phyloP scores from a whole-genome alignment of 2,113 vertebrate genomes.

The Siniperca chuatsi region DNA sequence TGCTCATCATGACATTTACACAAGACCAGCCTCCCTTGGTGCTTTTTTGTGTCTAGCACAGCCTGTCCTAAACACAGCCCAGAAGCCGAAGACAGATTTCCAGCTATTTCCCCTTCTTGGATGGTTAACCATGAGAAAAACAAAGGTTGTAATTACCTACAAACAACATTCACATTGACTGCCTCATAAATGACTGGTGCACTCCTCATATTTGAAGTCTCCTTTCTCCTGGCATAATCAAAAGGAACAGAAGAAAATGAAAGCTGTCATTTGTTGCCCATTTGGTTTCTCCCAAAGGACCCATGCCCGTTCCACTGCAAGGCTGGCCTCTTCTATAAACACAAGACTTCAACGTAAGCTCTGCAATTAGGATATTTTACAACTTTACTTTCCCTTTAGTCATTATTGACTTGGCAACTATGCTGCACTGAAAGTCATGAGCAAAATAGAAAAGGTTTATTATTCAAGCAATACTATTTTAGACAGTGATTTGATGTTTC shows the following conservation, averaged over 20 bases:
- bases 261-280: conserved; percentile 59
- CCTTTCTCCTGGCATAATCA: conserved; percentile 38
- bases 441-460: conserved; percentile 8
- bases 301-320: conserved; percentile 1
- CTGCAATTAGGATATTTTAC: conserved; percentile 38
- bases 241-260: conserved; percentile 49
- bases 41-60: conserved; percentile 53
- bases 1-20: not conserved
- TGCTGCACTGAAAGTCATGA: not conserved
- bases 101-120: conserved; percentile 66
- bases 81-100: conserved; percentile 49
- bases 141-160: conserved; percentile 74
- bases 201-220: conserved; percentile 45
- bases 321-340: conserved; percentile 36
- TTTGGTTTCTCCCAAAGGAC: conserved; percentile 33
- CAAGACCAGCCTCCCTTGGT: not conserved
- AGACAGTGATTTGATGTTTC: conserved; percentile 4
- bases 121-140: conserved; percentile 68
- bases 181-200: conserved; percentile 54
- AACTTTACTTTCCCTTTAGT: conserved; percentile 28
- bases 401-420: conserved; percentile 33
- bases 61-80: conserved; percentile 45
- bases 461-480: conserved; percentile 12
- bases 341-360: conserved; percentile 24
- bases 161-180: conserved; percentile 59